Conservation (phyloP, 2,113 vertebrate species). For the Daboia siamensis region DNA sequence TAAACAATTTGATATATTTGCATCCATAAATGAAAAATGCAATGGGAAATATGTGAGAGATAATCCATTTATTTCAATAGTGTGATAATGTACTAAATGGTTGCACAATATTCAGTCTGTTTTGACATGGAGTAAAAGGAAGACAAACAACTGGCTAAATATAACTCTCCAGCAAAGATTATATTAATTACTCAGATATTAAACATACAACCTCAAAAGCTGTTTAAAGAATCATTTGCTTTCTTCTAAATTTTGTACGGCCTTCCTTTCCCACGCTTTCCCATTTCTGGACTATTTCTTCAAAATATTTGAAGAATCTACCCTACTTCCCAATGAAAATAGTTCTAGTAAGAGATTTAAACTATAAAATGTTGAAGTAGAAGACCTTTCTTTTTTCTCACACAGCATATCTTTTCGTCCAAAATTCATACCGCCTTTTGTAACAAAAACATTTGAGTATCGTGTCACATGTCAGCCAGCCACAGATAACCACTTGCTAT, state of each 20-base stretch:
- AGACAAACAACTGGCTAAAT: too few relatives aligned
- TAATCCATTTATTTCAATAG: background rate
- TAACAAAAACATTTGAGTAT: constrained; percentile 27
- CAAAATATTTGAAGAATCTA: background rate
- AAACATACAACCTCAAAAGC: background rate
- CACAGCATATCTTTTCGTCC: constrained; percentile 44
- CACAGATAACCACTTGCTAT: background rate
- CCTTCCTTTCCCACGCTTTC: background rate
- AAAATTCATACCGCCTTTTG: constrained; percentile 13
- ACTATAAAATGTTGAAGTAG: constrained; percentile 12
- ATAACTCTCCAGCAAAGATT: background rate
- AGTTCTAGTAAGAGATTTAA: background rate
- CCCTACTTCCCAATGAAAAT: too few relatives aligned
- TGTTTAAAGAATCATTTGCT: background rate
- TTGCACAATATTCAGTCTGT: background rate
- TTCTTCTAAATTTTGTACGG: background rate
- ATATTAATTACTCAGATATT: background rate
- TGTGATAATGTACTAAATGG: background rate
- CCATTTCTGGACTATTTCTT: background rate
- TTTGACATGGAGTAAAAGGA: background rate
- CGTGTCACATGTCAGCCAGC: constrained; percentile 18
- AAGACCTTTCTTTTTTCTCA: constrained; percentile 37
- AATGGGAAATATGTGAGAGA: background rate
- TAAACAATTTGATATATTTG: background rate
- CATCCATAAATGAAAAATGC: background rate